Percentiles rank a stretch among this genome's conserved stretches.
Evolutionary conservation across 2,797 vertebrate species (phyloP).

Genomic region (Gobionotothen gibberifrons): DNA sequence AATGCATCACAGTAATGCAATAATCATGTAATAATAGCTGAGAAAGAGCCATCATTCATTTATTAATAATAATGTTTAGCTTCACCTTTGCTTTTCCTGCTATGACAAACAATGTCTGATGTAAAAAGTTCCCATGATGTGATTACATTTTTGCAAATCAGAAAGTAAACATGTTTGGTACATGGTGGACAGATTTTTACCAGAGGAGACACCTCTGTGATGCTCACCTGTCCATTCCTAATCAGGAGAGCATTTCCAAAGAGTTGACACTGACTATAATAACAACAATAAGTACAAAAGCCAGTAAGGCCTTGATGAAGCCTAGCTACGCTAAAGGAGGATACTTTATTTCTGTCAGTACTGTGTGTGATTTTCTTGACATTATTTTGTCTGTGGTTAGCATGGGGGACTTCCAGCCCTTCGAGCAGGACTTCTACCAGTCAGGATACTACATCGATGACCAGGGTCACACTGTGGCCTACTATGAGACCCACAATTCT

Average conservation of each 20-base stretch:
- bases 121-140: not conserved
- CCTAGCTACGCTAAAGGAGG: not conserved
- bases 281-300: too few relatives aligned
- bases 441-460: conserved; percentile 87
- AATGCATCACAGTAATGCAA: not conserved
- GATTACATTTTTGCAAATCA: not conserved
- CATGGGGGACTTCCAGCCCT: conserved; percentile 86
- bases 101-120: not conserved
- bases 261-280: not conserved
- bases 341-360: not conserved
- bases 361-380: not conserved
- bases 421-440: conserved; percentile 89
- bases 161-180: not conserved
- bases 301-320: not conserved
- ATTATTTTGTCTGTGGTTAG: conserved; percentile 55
- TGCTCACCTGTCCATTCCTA: not conserved
- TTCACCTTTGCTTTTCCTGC: too few relatives aligned
- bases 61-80: too few relatives aligned
- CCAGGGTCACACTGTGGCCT: conserved; percentile 71
- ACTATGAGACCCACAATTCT: conserved; percentile 21
- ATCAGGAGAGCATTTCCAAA: not conserved
- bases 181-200: not conserved
- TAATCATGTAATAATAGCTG: not conserved
- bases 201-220: not conserved
- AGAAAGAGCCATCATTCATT: too few relatives aligned